phyloP scores from a whole-genome alignment of 1,140 invertebrate genomes.

The Bicyclus anynana region DNA sequence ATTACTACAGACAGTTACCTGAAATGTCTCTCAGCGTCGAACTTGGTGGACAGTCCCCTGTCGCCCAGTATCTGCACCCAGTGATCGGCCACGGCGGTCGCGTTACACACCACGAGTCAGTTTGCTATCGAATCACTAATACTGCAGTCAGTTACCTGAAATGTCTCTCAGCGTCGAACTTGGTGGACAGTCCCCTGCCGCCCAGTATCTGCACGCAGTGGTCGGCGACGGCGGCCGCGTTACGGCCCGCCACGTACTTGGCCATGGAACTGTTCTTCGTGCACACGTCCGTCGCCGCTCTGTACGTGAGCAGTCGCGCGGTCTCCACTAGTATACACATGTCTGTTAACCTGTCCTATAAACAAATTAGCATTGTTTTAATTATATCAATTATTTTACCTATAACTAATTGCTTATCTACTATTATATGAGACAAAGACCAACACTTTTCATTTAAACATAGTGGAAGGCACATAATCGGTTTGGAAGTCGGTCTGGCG shows the following conservation, averaged over 20 bases:
- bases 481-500: too few species aligned
- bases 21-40: conserved; percentile 94
- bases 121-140: conserved; percentile 93
- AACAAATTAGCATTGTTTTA: not conserved
- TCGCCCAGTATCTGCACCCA: conserved; percentile 91
- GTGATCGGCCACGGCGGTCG: conserved; percentile 89
- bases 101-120: conserved; percentile 89
- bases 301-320: conserved; percentile 88
- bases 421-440: too few species aligned
- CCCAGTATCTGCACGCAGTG: conserved; percentile 91
- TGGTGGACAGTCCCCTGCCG: conserved; percentile 92
- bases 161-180: conserved; percentile 93
- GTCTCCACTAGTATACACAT: conserved; percentile 89
- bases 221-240: conserved; percentile 89
- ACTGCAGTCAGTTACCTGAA: conserved; percentile 78
- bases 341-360: conserved; percentile 83
- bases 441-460: too few species aligned
- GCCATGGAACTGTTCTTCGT: conserved; percentile 92
- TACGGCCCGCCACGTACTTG: conserved; percentile 90
- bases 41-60: conserved; percentile 91
- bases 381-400: not conserved
- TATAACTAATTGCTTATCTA: too few species aligned
- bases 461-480: too few species aligned
- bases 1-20: conserved; percentile 43
- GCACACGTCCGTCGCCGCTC: conserved; percentile 80